Evolutionary conservation across 2,888 invertebrate species (phyloP).

Genomic region (Xiphydria camelus): DNA sequence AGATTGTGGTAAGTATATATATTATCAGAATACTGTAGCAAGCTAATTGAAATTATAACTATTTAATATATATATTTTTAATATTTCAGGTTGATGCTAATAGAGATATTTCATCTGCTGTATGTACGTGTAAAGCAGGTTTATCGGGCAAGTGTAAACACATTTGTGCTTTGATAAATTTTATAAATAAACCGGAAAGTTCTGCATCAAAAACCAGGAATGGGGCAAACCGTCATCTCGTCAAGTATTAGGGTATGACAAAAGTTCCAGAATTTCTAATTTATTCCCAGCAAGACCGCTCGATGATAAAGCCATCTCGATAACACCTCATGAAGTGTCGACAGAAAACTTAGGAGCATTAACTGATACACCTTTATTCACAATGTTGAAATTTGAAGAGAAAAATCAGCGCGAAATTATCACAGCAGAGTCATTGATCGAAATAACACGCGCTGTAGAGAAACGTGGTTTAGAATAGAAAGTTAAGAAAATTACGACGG

Average conservation of each 20-base stretch:
- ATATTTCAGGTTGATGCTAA: slow-evolving; percentile 6
- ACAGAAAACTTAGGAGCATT: too few species aligned
- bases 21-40: too few species aligned
- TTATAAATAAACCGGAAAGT: slow-evolving; percentile 21
- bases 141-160: slow-evolving; percentile 22
- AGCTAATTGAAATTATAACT: slow-evolving; percentile 1
- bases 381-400: too few species aligned
- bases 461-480: too few species aligned
- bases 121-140: slow-evolving; percentile 23
- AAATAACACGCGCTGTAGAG: too few species aligned
- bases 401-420: too few species aligned
- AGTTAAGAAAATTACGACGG: too few species aligned
- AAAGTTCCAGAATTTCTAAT: slow-evolving; percentile 17
- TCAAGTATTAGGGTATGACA: slow-evolving; percentile 22
- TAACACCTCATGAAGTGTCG: too few species aligned
- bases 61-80: slow-evolving; percentile 3
- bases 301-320: slow-evolving; percentile 1
- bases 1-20: slow-evolving; percentile 18
- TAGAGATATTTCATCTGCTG: slow-evolving; percentile 11
- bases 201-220: slow-evolving; percentile 24
- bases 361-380: too few species aligned
- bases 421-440: too few species aligned
- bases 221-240: slow-evolving; percentile 24
- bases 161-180: slow-evolving; percentile 22
- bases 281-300: slow-evolving; percentile 16